Evolutionary conservation across 23 tunicate species (phyloP), one percentile per base, ranked within the genome.

Genomic region (Corella eumyota): DNA sequence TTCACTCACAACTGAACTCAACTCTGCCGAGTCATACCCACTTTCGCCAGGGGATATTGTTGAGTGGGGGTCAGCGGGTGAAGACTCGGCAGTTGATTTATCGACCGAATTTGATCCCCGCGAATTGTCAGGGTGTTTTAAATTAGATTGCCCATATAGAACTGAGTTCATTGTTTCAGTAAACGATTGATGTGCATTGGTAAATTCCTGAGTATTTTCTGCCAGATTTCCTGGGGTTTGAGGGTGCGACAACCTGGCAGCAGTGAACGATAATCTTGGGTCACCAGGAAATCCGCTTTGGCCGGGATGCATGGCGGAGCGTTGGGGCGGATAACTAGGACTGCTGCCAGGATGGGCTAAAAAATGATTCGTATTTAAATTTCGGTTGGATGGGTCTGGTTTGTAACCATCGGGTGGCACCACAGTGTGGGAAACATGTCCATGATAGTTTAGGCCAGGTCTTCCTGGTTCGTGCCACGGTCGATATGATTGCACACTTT

Each of bases 281-380:
- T 34, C 40, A 29, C 15, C 27, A 57, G 6, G 68, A n/a, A 9
- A 36, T 32, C 52, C 62, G 31, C 22, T 30, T 50, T 51, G 61
- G 61, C 54, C 24, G 28, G 58, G 69, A 13, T 28, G 47, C 24
- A 29, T 36, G 54, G 69, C 55, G 24, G 69, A 25, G 20, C 55
- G 55, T 37, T 64, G 72, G 60, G 60, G 51, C 6, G 69, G 65
- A 3, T 15, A 17, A 50, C 30, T 29, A 50, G 32, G 65, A 45
- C 76, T 68, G 76, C 81, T 82, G 81, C 81, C 92, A 82, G 92
- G 92, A 45, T 35, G 45, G 51, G 67, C 92, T 82, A 82, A 82
- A 82, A 82, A 82, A 82, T 52, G 59, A 73, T 73, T 67, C n/a
- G n/a, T n/a, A n/a, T n/a, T n/a, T n/a, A n/a, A n/a, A n/a, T n/a